phyloP scores from a whole-genome alignment of 1,140 invertebrate species.

The Chelonus insularis region DNA sequence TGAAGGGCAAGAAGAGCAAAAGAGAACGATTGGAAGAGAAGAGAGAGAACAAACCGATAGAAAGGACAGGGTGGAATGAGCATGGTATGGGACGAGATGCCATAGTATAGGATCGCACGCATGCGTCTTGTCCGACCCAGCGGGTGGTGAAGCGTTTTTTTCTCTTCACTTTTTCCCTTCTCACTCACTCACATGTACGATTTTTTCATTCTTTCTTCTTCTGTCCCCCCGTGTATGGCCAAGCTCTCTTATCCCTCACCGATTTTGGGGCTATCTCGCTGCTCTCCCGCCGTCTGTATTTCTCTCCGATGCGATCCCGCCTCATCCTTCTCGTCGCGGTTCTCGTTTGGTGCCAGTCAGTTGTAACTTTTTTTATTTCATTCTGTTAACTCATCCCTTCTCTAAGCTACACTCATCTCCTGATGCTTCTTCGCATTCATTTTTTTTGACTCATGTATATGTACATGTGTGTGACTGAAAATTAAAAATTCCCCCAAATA shows the following conservation, averaged over 20 bases:
- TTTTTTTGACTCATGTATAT: constrained; percentile 22
- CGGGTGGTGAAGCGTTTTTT: constrained; percentile 46
- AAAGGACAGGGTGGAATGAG: constrained; percentile 23
- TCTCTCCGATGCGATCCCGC: constrained; percentile 21
- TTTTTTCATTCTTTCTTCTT: constrained; percentile 34
- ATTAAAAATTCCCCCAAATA: no score
- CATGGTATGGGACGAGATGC: constrained; percentile 35
- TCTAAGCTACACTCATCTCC: not conserved
- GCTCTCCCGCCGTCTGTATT: constrained; percentile 19
- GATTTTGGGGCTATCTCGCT: constrained; percentile 13
- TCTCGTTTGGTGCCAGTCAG: constrained; percentile 36
- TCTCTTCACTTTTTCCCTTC: constrained; percentile 32
- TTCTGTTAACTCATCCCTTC: constrained; percentile 8
- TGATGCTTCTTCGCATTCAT: constrained; percentile 30
- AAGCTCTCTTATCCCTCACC: constrained; percentile 11
- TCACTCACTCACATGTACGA: constrained; percentile 23
- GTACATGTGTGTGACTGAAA: no score
- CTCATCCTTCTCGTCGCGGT: constrained; percentile 30
- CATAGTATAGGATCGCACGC: constrained; percentile 48
- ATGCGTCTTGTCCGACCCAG: constrained; percentile 50
- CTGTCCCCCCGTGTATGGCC: not conserved
- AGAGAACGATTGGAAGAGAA: constrained; percentile 3
- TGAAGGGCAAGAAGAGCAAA: constrained; percentile 6
- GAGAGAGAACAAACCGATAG: not conserved
- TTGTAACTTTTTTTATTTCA: constrained; percentile 26